Conservation (phyloP, 2,888 invertebrate genomes). For the Patella pellucida region DNA sequence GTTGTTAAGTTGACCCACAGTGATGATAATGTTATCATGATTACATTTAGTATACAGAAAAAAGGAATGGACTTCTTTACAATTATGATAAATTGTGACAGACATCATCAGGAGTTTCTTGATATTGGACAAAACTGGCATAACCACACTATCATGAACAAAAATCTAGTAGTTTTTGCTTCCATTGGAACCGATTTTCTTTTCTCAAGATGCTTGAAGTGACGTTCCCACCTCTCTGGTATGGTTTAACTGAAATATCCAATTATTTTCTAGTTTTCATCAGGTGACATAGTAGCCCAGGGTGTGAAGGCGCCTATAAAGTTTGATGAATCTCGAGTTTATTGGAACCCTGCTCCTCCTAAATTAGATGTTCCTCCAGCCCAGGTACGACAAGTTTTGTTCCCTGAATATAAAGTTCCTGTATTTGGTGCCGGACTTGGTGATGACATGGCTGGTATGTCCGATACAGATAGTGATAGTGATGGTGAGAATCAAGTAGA, state of each 20-base stretch:
- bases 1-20: too few species aligned
- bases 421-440: background rate
- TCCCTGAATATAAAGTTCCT: constrained; percentile 45
- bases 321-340: constrained; percentile 62
- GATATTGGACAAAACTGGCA: too few species aligned
- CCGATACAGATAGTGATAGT: constrained; percentile 42
- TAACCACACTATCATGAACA: too few species aligned
- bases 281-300: constrained; percentile 43
- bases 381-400: constrained; percentile 62
- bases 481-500: constrained; percentile 43
- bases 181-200: too few species aligned
- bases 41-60: too few species aligned
- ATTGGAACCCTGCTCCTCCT: constrained; percentile 70
- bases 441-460: constrained; percentile 15
- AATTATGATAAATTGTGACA: too few species aligned
- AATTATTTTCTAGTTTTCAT: constrained; percentile 40
- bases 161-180: too few species aligned
- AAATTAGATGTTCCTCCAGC: constrained; percentile 65
- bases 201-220: too few species aligned
- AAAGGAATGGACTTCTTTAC: too few species aligned
- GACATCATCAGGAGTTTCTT: too few species aligned
- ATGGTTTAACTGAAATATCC: background rate
- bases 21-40: too few species aligned
- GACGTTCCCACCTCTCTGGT: background rate
- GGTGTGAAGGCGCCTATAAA: constrained; percentile 50